Evolutionary conservation across 2,888 invertebrate species (phyloP).

Genomic region (Eupithecia subfuscata): DNA sequence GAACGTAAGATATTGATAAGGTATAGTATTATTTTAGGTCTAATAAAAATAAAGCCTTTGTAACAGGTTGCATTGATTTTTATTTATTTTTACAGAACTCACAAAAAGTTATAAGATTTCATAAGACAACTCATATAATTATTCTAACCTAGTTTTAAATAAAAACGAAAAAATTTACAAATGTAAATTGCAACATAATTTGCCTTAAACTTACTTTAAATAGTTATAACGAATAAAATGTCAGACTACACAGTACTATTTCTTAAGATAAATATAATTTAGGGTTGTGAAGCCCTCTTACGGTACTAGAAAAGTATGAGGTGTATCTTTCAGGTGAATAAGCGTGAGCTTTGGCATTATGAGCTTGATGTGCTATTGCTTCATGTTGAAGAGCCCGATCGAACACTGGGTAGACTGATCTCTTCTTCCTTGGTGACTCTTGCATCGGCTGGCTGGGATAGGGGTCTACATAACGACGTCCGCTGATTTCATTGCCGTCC

Average conservation of each 20-base stretch:
- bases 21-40: not conserved
- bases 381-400: conserved; percentile 59
- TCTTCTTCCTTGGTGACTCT: conserved; percentile 75
- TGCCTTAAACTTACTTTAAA: not conserved
- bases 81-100: not conserved
- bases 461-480: conserved; percentile 76
- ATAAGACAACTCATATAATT: conserved; percentile 5
- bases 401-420: conserved; percentile 66
- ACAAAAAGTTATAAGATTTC: not conserved
- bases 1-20: too few relatives aligned
- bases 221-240: not conserved
- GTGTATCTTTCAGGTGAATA: conserved; percentile 75
- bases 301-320: conserved; percentile 68
- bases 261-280: conserved; percentile 52
- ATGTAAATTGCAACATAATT: not conserved
- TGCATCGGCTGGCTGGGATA: conserved; percentile 78
- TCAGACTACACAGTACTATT: conserved; percentile 20
- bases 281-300: conserved; percentile 52
- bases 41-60: not conserved
- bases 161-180: not conserved
- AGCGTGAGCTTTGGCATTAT: conserved; percentile 66
- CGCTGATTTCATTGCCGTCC: conserved; percentile 78
- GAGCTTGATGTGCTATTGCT: conserved; percentile 53
- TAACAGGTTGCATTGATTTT: conserved; percentile 4
- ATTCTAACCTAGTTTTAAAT: not conserved